Percentiles rank a stretch among this genome's conserved stretches.
Conservation (phyloP, 2,797 vertebrate species). For the Orestias chungarensis region DNA sequence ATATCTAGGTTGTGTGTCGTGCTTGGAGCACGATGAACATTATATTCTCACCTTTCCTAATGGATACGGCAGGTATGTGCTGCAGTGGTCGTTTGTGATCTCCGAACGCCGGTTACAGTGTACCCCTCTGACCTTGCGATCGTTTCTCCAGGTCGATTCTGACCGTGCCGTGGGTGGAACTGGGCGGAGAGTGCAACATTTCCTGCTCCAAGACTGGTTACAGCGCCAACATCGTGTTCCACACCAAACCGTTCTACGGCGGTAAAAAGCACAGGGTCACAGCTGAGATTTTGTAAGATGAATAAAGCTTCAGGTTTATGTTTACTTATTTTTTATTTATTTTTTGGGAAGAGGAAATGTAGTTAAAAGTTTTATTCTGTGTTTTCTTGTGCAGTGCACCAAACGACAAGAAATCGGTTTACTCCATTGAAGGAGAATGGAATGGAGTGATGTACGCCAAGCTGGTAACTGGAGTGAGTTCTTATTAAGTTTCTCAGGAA, state of each 20-base stretch:
- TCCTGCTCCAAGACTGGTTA: conserved; percentile 97
- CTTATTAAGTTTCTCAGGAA: background rate
- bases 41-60: conserved; percentile 99
- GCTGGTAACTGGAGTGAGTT: conserved; percentile 91
- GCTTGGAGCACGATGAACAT: conserved; percentile 96
- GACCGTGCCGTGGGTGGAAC: conserved; percentile 98
- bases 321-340: too few relatives aligned
- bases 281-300: conserved; percentile 94
- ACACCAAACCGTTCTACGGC: conserved; percentile 98
- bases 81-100: background rate
- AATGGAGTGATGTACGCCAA: conserved; percentile 98
- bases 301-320: background rate
- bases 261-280: conserved; percentile 99
- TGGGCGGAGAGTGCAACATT: conserved; percentile 97
- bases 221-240: conserved; percentile 93
- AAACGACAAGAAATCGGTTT: conserved; percentile 97
- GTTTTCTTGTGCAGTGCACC: conserved; percentile 83
- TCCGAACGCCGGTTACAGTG: background rate
- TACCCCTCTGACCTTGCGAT: conserved; percentile 16
- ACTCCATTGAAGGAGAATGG: conserved; percentile 97
- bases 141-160: conserved; percentile 91
- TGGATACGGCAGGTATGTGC: conserved; percentile 92
- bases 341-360: background rate
- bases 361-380: background rate
- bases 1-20: conserved; percentile 91